These are phyloP conservation scores for Pleuronectes platessa DNA, from an alignment of 2,113 vertebrate genomes.

Conservation along the genomic window DNA sequence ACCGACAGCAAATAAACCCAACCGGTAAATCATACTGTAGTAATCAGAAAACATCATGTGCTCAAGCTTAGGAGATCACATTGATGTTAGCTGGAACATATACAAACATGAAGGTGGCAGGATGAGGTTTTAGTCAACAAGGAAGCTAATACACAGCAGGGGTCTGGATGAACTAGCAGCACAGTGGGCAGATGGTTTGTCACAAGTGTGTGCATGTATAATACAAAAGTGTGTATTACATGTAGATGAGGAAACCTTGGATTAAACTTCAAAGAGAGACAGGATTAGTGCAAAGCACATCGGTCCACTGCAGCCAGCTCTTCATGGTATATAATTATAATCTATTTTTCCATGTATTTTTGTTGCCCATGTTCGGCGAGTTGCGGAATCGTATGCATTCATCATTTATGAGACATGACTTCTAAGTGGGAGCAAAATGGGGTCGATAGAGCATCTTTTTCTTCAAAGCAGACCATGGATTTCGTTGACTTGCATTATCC, in stretches of 20 bases:
- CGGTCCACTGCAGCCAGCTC: background rate
- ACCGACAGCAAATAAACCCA: background rate
- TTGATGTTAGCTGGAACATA: background rate
- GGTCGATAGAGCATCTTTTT: background rate
- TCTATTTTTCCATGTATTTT: background rate
- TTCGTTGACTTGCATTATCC: too few species aligned
- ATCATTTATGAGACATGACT: background rate
- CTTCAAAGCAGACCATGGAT: too few species aligned
- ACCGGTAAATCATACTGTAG: background rate
- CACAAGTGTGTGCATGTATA: constrained; percentile 9
- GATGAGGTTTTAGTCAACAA: background rate
- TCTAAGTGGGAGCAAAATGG: background rate
- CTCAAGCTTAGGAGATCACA: background rate
- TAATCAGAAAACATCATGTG: constrained; percentile 4
- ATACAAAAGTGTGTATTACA: constrained; percentile 13
- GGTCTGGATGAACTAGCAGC: constrained; percentile 7
- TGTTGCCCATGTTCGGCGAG: background rate
- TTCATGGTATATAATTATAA: constrained; percentile 3
- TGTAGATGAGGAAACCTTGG: constrained; percentile 20
- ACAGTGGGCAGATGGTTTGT: constrained; percentile 10
- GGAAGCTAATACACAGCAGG: constrained; percentile 33
- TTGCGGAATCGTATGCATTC: constrained; percentile 6
- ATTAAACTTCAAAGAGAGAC: constrained; percentile 58
- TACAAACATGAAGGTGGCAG: constrained; percentile 5
- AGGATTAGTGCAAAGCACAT: constrained; percentile 44